Evolutionary conservation across 2,113 vertebrate species (phyloP).

Genomic region (Myotis yumanensis): DNA sequence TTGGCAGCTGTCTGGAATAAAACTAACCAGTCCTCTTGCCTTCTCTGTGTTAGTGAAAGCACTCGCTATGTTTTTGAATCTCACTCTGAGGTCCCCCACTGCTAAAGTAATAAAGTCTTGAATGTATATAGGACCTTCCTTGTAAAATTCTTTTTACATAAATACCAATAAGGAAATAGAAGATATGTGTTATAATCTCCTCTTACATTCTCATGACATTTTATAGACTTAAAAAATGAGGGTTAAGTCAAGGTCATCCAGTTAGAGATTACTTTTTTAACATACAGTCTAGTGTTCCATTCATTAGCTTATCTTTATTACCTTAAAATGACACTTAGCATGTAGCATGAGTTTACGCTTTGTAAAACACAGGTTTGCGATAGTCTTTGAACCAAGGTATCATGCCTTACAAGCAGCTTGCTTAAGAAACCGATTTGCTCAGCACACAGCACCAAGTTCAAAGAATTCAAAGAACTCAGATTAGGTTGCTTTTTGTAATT

Average conservation of each 20-base stretch:
- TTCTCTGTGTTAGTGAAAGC: neutral
- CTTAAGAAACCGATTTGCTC: conserved; percentile 62
- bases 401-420: conserved; percentile 35
- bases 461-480: conserved; percentile 66
- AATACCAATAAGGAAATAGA: neutral
- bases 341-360: conserved; percentile 35
- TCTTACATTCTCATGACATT: neutral
- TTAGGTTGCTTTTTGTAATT: conserved; percentile 56
- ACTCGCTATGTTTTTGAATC: neutral
- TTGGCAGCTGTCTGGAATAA: neutral
- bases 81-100: neutral
- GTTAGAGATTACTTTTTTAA: conserved; percentile 61
- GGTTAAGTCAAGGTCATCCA: conserved; percentile 32
- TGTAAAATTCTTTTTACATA: neutral
- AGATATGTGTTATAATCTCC: neutral
- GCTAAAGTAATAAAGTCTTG: neutral
- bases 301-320: conserved; percentile 57
- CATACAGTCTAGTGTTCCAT: conserved; percentile 22
- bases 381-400: conserved; percentile 36
- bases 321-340: conserved; percentile 16
- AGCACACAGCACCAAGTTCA: conserved; percentile 42
- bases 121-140: neutral
- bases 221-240: conserved; percentile 38
- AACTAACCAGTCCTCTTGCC: neutral
- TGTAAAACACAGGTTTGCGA: conserved; percentile 46